Evolutionary conservation across 2,888 invertebrate genomes (phyloP).

Genomic region (Marronus borbonicus): DNA sequence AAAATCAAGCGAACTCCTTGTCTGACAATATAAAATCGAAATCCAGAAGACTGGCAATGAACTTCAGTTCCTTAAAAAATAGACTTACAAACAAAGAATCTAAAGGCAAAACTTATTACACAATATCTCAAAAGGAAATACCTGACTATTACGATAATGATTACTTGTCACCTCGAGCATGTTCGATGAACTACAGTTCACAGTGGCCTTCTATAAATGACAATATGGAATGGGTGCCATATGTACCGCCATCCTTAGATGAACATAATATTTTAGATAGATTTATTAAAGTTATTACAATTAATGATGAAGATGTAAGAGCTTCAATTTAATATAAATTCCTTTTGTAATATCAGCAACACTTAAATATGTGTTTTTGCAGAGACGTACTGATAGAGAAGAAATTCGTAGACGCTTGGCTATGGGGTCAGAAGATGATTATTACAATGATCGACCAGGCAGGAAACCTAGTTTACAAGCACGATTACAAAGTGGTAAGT

Average conservation of each 20-base stretch:
- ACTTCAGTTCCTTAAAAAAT: slow-evolving; percentile 66
- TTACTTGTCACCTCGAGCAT: slow-evolving; percentile 75
- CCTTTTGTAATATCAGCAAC: not conserved
- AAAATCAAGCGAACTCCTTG: slow-evolving; percentile 69
- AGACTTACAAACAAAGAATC: slow-evolving; percentile 64
- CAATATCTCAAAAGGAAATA: slow-evolving; percentile 63
- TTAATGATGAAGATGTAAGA: slow-evolving; percentile 68
- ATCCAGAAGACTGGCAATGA: slow-evolving; percentile 65
- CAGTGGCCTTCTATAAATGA: slow-evolving; percentile 73
- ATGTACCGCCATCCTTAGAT: slow-evolving; percentile 69
- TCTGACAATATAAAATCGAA: slow-evolving; percentile 68
- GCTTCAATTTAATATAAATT: too few species aligned
- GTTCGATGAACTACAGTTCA: slow-evolving; percentile 69
- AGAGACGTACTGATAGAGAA: slow-evolving; percentile 93
- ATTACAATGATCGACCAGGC: slow-evolving; percentile 80
- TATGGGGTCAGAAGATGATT: slow-evolving; percentile 86
- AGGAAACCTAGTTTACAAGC: slow-evolving; percentile 91
- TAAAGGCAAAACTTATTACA: slow-evolving; percentile 65
- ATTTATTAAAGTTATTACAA: slow-evolving; percentile 73
- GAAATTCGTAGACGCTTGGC: slow-evolving; percentile 92
- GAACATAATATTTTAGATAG: slow-evolving; percentile 74
- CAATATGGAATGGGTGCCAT: slow-evolving; percentile 70
- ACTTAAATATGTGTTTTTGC: slow-evolving; percentile 64
- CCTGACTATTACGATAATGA: slow-evolving; percentile 67
- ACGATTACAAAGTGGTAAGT: slow-evolving; percentile 85